phyloP scores from a whole-genome alignment of 2,797 vertebrate species.

The Gymnoscopelus microlampas region DNA sequence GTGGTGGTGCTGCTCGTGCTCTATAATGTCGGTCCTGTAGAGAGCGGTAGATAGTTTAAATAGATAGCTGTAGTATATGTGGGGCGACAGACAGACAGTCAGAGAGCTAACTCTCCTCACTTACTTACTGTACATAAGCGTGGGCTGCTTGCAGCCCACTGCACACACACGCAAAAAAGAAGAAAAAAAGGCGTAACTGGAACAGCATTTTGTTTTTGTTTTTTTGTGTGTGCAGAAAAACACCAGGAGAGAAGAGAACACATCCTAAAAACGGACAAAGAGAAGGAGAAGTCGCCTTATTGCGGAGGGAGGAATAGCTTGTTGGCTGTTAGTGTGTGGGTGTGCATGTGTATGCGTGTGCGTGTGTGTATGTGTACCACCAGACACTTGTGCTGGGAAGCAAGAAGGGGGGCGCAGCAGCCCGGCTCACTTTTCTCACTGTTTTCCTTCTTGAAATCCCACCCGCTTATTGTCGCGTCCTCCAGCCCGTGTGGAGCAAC shows the following conservation, averaged over 20 bases:
- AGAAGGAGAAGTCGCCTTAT: constrained; percentile 32
- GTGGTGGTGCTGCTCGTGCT: constrained; percentile 46
- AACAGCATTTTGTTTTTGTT: constrained; percentile 33
- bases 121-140: constrained; percentile 74
- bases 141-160: constrained; percentile 63
- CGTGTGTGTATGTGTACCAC: no score
- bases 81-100: constrained; percentile 7
- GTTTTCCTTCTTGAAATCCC: constrained; percentile 43
- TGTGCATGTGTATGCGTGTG: no score
- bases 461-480: constrained; percentile 18
- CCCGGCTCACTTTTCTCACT: constrained; percentile 58
- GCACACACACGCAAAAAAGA: background rate
- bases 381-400: constrained; percentile 63
- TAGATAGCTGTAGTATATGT: constrained; percentile 48
- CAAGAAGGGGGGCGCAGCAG: constrained; percentile 31
- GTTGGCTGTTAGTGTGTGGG: constrained; percentile 14
- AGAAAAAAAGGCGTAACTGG: constrained; percentile 54
- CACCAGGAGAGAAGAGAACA: constrained; percentile 21
- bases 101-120: constrained; percentile 62
- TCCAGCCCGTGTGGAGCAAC: constrained; percentile 31
- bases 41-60: constrained; percentile 81
- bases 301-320: constrained; percentile 52
- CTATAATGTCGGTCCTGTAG: constrained; percentile 80
- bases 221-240: constrained; percentile 22
- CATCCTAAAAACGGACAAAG: constrained; percentile 17